Evolutionary conservation across 2,797 vertebrate genomes (phyloP), one percentile per base, ranked within the genome.

Genomic region (Lemur catta): DNA sequence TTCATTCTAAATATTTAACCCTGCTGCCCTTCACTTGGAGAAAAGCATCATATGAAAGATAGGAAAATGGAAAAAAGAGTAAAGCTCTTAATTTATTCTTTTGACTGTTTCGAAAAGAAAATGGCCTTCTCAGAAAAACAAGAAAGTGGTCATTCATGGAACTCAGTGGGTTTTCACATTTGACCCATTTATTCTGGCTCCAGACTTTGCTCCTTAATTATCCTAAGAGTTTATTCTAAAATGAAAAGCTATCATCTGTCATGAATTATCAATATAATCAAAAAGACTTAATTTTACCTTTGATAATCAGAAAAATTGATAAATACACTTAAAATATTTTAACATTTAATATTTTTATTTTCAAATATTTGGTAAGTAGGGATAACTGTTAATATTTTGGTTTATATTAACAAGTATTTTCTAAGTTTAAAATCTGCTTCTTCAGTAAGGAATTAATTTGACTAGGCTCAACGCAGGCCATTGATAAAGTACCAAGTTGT

Each of bases 1-100:
- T 92, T 85, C 71, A 84, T 94, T 95, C 71, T 76, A 95, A 92
- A 63, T 89, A 93, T 89, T 72, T 91, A 94, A 90, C 89, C 65
- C 61, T 35, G 30, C n/a, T 93, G 84, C 61, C 63, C 89, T 96
- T 84, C 26, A 13, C 30, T 94, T 48, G 4, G 52, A 96, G 72
- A 50, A 93, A 84, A 85, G 4, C 46, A 63, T 57, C 76, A 13
- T 35, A 38, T 61, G 26, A 89, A 93, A 82, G 18, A 43, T 4
- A 57, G 22, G n/a, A 71, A 63, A 69, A 6, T 63, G 3, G 52
- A 22, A 38, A 59, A 94, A 52, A 35, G 18, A 76, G n/a, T 52
- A 59, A 84, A 48, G 61, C 33, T 80, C 52, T 94, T 72, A 35
- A 48, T 78, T 76, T 59, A 50, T 69, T 82, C 15, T 87, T 46